Evolutionary conservation across 2,888 invertebrate genomes (phyloP).

Genomic region (Dicranocentrus wangi): DNA sequence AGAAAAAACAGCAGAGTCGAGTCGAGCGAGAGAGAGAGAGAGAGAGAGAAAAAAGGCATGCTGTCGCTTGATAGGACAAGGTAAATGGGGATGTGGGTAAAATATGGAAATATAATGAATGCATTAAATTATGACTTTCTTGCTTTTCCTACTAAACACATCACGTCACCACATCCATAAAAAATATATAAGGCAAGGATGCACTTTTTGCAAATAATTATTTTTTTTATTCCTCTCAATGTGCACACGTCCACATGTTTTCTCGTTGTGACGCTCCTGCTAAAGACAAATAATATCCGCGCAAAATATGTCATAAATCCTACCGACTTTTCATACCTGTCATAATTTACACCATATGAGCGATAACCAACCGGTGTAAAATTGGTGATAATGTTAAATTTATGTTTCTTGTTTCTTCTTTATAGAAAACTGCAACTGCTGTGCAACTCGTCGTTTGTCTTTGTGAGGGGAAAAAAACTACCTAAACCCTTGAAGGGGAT

Average conservation of each 20-base stretch:
- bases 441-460: no score
- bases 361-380: conserved; percentile 13
- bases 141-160: neutral
- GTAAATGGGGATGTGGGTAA: no score
- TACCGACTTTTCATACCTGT: conserved; percentile 6
- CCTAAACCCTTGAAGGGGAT: no score
- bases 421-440: neutral
- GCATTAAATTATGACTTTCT: conserved; percentile 33
- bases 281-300: neutral
- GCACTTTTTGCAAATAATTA: no score
- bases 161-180: no score
- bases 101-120: conserved; percentile 41
- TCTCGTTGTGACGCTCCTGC: neutral
- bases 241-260: neutral
- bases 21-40: no score
- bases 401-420: conserved; percentile 9
- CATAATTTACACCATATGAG: conserved; percentile 1
- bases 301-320: conserved; percentile 29
- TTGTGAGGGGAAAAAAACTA: no score
- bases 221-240: no score
- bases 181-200: no score
- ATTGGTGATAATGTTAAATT: conserved; percentile 36
- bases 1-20: neutral
- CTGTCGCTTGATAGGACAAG: conserved; percentile 12
- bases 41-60: neutral